phyloP scores from a whole-genome alignment of 2,113 vertebrate species.

The Panurus biarmicus region DNA sequence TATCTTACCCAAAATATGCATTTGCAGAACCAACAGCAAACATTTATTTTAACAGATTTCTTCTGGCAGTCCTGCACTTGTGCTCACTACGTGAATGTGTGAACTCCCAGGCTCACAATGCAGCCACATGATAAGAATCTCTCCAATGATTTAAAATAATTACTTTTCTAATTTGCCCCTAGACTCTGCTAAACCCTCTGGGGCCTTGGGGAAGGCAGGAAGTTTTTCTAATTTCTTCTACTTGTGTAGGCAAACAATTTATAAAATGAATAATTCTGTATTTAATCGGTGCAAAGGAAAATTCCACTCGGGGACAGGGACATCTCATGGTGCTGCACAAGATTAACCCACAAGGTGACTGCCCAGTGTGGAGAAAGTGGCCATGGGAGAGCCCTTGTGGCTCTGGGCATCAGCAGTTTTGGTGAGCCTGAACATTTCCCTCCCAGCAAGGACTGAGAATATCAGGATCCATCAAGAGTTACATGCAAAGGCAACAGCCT shows the following conservation, averaged over 20 bases:
- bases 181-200: conserved; percentile 11
- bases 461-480: not conserved
- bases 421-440: not conserved
- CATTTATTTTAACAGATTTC: not conserved
- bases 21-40: not conserved
- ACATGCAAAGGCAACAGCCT: not conserved
- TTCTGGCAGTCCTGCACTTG: not conserved
- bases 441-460: not conserved
- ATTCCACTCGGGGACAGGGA: not conserved
- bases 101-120: not conserved
- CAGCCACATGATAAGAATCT: not conserved
- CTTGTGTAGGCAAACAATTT: not conserved
- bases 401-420: not conserved
- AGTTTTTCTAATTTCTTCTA: not conserved
- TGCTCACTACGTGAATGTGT: not conserved
- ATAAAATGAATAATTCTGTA: not conserved
- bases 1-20: not conserved
- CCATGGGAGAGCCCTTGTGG: not conserved
- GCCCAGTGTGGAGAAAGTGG: fast-evolving
- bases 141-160: conserved; percentile 20
- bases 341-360: not conserved
- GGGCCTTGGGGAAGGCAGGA: not conserved
- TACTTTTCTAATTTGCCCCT: not conserved
- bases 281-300: not conserved
- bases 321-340: not conserved